Base-by-base conservation (phyloP, 2,113 vertebrate genomes). In the Plectropomus leopardus region DNA sequence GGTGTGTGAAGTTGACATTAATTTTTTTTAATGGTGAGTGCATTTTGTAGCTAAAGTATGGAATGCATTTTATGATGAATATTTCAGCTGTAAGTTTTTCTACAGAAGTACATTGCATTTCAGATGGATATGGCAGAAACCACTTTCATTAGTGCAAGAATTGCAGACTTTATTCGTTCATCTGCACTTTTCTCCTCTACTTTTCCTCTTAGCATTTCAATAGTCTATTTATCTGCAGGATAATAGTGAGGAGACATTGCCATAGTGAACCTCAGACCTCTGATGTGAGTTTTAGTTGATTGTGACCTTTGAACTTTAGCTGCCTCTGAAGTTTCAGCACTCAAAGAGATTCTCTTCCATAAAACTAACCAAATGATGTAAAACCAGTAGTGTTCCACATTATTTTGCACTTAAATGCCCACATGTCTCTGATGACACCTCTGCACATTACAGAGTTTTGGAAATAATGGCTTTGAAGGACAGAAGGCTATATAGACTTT, bases 371-470 rank as follows among this genome's bases (percentile, higher is more conserved):
- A 77, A 80, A 72, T 53, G 42, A 40, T 72, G 64, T 53, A 67
- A 83, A 87, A 32, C 7, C 15, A 54, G 51, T 19, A 34, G n/a
- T 72, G 75, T 84, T 80, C 55, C 65, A 72, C 64, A 83, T 75
- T 75, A 47, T 70, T 87, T 73, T 80, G 21, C 36, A 63, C 26
- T 78, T 79, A 67, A 59, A 67, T 64, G 32, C n/a, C 36, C 74
- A 76, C 61, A 36, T 59, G 51, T 76, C 44, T 76, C 65, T 55
- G 53, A 71, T 76, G 61, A 63, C 69, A 58, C 58, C 7, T 82
- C 55, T 44, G 47, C 51, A 80, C 65, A 74, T 77, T 45, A 72
- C n/a, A 63, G 40, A 17, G 13, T 60, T 57, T 44, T 66, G 74
- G 42, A 83, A 80, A 76, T 68, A 47, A 42, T 66, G 16, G 7